These are phyloP conservation scores for Dinomys branickii DNA, from an alignment of 2,113 vertebrate species.

Conservation along the genomic window DNA sequence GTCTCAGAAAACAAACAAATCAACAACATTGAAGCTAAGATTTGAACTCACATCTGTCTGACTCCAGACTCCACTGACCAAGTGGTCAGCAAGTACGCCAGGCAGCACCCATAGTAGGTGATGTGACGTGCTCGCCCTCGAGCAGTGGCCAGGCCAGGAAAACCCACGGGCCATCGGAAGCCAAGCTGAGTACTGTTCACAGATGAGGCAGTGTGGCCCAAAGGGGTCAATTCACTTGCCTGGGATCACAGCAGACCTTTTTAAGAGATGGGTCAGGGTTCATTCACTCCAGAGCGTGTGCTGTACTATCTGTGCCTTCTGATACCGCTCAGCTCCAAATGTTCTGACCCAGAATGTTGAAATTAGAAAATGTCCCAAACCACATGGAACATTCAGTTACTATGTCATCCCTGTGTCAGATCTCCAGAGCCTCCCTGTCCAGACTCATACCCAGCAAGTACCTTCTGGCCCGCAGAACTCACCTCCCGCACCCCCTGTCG, in stretches of 20 bases:
- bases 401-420: accelerated
- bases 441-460: background rate
- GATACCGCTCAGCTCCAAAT: background rate
- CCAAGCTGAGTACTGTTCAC: background rate
- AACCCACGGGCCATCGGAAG: background rate
- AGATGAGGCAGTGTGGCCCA: background rate
- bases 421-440: background rate
- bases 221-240: background rate
- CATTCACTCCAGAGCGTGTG: background rate
- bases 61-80: background rate
- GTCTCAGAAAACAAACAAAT: background rate
- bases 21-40: background rate
- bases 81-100: background rate
- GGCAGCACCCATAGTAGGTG: background rate
- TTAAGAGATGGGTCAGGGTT: background rate
- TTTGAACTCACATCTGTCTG: background rate
- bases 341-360: background rate
- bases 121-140: background rate
- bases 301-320: background rate
- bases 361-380: background rate
- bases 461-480: background rate
- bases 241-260: background rate
- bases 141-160: background rate
- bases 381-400: background rate
- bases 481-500: background rate